phyloP scores from a whole-genome alignment of 2,113 vertebrate genomes.

The Lepus timidus region DNA sequence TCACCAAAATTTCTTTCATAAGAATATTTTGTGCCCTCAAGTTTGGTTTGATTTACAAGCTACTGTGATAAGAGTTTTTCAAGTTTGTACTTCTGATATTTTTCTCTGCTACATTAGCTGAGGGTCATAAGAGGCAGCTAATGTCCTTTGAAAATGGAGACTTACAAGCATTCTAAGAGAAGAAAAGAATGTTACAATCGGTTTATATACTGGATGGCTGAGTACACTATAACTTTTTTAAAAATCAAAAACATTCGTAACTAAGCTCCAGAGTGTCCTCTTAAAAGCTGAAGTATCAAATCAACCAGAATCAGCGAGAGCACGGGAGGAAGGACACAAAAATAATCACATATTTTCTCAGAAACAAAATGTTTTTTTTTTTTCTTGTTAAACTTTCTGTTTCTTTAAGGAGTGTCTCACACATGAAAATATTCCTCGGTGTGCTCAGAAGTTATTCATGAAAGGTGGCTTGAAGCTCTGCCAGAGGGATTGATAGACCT shows the following conservation, averaged over 20 bases:
- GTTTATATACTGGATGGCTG: neutral
- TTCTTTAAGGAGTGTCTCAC: conserved; percentile 52
- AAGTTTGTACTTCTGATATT: neutral
- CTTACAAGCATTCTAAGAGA: conserved; percentile 31
- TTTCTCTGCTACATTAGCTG: neutral
- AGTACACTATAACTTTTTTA: neutral
- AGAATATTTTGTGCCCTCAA: neutral
- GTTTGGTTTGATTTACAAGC: conserved; percentile 51
- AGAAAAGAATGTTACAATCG: neutral
- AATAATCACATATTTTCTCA: neutral
- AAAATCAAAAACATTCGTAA: conserved; percentile 46
- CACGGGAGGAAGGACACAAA: neutral
- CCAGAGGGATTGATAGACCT: conserved; percentile 17
- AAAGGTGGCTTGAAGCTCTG: conserved; percentile 39
- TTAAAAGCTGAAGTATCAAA: conserved; percentile 59
- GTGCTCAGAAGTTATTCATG: conserved; percentile 51
- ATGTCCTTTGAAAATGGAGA: neutral
- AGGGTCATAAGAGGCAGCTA: neutral
- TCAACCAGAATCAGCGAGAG: neutral
- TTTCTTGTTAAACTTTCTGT: conserved; percentile 29
- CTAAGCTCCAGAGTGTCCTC: conserved; percentile 4
- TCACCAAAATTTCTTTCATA: neutral
- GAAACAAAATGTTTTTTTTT: conserved; percentile 32
- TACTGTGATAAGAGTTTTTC: neutral
- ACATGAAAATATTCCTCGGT: conserved; percentile 32